Percentiles rank a stretch among this genome's conserved stretches.
Evolutionary conservation across 2,113 vertebrate species (phyloP).

Genomic region (Jaculus jaculus): DNA sequence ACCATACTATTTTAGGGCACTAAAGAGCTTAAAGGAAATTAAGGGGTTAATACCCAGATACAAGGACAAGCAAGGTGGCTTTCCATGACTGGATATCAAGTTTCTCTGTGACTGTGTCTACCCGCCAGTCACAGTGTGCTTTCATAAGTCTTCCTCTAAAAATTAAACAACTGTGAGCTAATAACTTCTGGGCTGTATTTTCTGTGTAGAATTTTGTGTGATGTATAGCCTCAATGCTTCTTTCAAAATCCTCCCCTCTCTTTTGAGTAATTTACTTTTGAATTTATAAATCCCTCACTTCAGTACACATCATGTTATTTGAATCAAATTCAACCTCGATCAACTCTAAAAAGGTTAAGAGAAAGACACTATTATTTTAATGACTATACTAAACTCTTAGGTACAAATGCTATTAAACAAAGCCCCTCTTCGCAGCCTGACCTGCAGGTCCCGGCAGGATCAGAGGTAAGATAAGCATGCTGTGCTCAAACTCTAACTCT

Average conservation of each 20-base stretch:
- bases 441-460: not conserved
- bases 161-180: too few relatives aligned
- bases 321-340: not conserved
- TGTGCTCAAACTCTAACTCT: not conserved
- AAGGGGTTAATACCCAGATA: not conserved
- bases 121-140: not conserved
- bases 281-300: not conserved
- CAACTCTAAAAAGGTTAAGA: not conserved
- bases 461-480: accelerated
- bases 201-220: not conserved
- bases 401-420: not conserved
- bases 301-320: not conserved
- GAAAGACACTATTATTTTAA: not conserved
- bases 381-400: not conserved
- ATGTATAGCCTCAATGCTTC: not conserved
- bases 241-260: not conserved
- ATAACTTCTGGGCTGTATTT: not conserved
- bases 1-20: not conserved
- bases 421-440: not conserved
- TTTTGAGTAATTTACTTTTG: not conserved
- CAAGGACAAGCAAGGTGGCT: not conserved
- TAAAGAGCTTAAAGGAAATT: not conserved
- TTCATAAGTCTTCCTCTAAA: not conserved
- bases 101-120: not conserved
- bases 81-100: not conserved